These are phyloP conservation scores for Hipparchia sbordonii DNA, from an alignment of 2,888 invertebrate genomes.

Conservation along the genomic window DNA sequence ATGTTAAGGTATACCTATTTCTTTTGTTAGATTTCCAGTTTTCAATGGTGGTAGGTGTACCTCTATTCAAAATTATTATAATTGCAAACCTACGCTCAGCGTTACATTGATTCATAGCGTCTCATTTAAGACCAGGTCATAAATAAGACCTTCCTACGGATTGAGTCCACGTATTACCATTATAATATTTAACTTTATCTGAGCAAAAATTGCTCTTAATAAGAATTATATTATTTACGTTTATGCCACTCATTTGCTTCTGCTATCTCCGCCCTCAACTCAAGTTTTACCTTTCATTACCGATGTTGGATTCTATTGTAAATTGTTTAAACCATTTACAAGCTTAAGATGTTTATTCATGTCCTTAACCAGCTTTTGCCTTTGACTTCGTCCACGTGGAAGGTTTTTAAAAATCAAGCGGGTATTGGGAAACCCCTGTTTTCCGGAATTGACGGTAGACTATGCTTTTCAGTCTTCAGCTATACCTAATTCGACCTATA, in stretches of 20 bases:
- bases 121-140: neutral
- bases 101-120: neutral
- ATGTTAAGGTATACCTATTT: neutral
- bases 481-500: too few relatives aligned
- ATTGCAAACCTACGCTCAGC: neutral
- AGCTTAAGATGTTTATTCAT: neutral
- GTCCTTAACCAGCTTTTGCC: neutral
- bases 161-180: neutral
- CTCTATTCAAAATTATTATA: conserved; percentile 3
- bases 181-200: neutral
- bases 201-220: neutral
- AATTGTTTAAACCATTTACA: too few relatives aligned
- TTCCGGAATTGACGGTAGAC: too few relatives aligned
- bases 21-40: too few relatives aligned
- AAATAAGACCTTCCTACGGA: neutral
- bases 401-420: too few relatives aligned
- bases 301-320: too few relatives aligned
- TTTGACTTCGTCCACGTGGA: too few relatives aligned
- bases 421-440: too few relatives aligned
- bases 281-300: neutral
- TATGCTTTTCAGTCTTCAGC: too few relatives aligned
- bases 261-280: too few relatives aligned
- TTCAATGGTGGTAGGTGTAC: neutral
- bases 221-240: too few relatives aligned
- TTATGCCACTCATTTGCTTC: too few relatives aligned